Evolutionary conservation across 1,140 invertebrate genomes (phyloP).

Genomic region (Sipha flava): DNA sequence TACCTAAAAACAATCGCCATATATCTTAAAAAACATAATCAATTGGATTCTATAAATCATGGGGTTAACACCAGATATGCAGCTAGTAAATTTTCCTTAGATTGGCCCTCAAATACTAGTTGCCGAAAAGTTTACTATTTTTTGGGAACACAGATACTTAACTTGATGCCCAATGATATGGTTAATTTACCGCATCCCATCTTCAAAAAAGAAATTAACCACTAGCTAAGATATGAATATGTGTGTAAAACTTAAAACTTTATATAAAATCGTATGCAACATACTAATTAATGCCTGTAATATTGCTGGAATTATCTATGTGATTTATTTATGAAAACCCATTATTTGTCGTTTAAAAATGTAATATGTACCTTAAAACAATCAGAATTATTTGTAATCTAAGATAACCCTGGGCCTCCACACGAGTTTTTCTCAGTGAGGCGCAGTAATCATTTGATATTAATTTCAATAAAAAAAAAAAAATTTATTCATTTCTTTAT

Average conservation of each 20-base stretch:
- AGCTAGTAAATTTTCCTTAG: too few species aligned
- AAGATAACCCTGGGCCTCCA: too few species aligned
- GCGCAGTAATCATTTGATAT: too few species aligned
- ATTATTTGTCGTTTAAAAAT: too few species aligned
- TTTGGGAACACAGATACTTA: neutral
- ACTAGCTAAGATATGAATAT: neutral
- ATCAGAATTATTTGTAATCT: too few species aligned
- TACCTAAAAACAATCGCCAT: neutral
- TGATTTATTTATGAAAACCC: too few species aligned
- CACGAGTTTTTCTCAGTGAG: too few species aligned
- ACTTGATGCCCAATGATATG: neutral
- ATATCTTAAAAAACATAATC: neutral
- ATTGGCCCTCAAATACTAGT: too few species aligned
- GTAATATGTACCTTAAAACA: too few species aligned
- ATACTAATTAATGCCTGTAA: neutral
- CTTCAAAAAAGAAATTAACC: neutral
- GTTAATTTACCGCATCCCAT: neutral
- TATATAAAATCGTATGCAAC: neutral
- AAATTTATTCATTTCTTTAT: too few species aligned
- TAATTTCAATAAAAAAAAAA: too few species aligned
- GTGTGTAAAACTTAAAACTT: neutral
- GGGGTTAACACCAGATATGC: neutral
- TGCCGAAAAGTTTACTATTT: neutral
- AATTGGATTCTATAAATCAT: too few species aligned
- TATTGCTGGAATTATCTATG: neutral